Percentiles rank a stretch among this genome's conserved stretches.
Evolutionary conservation across 1,140 invertebrate species (phyloP).

Genomic region (Hylyphantes graminicola): DNA sequence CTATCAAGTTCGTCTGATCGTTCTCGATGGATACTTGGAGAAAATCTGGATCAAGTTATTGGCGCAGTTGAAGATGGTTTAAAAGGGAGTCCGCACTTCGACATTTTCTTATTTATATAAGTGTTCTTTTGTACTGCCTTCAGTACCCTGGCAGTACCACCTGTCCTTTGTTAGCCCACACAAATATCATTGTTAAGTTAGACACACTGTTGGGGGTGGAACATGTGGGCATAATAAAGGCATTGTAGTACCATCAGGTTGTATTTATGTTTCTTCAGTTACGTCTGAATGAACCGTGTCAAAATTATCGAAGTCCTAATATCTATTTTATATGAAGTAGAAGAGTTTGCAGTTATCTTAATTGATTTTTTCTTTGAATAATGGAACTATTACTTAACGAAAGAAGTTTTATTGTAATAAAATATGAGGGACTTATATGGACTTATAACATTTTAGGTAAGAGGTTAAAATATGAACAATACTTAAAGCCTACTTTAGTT

Average conservation of each 20-base stretch:
- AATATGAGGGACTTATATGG: no score
- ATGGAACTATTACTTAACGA: no score
- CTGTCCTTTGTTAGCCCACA: slow-evolving; percentile 40
- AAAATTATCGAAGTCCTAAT: slow-evolving; percentile 4
- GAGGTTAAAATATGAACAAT: no score
- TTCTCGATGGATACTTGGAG: no score
- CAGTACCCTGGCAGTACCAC: neutral
- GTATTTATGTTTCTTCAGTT: slow-evolving; percentile 15
- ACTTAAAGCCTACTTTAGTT: no score
- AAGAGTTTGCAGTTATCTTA: no score
- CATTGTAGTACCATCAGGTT: neutral
- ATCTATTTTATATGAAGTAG: no score
- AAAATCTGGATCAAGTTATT: neutral
- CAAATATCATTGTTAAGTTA: neutral
- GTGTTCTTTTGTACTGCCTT: slow-evolving; percentile 41
- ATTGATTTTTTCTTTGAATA: no score
- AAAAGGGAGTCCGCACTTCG: slow-evolving; percentile 3
- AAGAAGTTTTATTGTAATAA: no score
- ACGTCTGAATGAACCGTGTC: neutral
- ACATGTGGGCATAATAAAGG: slow-evolving; percentile 19
- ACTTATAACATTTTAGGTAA: no score
- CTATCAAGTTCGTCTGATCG: no score
- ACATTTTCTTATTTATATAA: slow-evolving; percentile 48
- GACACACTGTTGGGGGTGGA: slow-evolving; percentile 36
- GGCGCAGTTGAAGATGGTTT: neutral